Percentiles rank a stretch among this genome's conserved stretches.
phyloP scores from a whole-genome alignment of 2,888 invertebrate genomes.

The Hirtodrosophila duncani region DNA sequence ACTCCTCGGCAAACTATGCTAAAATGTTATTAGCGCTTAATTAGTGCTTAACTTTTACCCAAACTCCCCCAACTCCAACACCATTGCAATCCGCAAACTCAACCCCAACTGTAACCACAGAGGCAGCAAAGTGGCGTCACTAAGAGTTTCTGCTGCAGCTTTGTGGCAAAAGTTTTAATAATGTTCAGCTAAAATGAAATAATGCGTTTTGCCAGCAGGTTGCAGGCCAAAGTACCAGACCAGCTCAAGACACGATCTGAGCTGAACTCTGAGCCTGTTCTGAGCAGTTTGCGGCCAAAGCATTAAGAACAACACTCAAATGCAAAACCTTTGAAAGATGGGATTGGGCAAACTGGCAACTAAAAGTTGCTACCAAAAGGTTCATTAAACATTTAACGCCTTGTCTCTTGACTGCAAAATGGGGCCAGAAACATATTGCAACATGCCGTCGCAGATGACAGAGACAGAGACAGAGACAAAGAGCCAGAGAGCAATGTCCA shows the following conservation, averaged over 20 bases:
- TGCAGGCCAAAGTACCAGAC: constrained; percentile 4
- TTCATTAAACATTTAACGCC: constrained; percentile 62
- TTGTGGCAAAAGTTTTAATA: constrained; percentile 64
- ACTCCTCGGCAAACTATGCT: constrained; percentile 42
- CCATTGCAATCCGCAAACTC: constrained; percentile 3
- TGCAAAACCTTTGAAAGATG: constrained; percentile 5
- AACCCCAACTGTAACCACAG: constrained; percentile 33
- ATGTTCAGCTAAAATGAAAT: constrained; percentile 64
- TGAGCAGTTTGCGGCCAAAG: constrained; percentile 21
- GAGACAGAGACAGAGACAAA: constrained; percentile 3
- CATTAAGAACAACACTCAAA: constrained; percentile 13
- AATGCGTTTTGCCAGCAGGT: constrained; percentile 55
- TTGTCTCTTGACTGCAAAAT: constrained; percentile 52
- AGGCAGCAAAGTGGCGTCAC: constrained; percentile 42
- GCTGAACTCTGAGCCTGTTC: constrained; percentile 19
- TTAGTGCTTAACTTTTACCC: constrained; percentile 61
- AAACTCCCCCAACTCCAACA: constrained; percentile 6
- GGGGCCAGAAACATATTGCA: constrained; percentile 48
- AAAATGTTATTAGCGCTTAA: constrained; percentile 68
- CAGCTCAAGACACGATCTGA: constrained; percentile 8
- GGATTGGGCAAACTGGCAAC: constrained; percentile 20
- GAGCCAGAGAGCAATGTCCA: constrained; percentile 16
- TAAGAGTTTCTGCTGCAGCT: constrained; percentile 56
- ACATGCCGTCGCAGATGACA: constrained; percentile 16
- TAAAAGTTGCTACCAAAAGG: constrained; percentile 55